Conservation (phyloP, 2,888 invertebrate genomes). For the Diabrotica balteata region DNA sequence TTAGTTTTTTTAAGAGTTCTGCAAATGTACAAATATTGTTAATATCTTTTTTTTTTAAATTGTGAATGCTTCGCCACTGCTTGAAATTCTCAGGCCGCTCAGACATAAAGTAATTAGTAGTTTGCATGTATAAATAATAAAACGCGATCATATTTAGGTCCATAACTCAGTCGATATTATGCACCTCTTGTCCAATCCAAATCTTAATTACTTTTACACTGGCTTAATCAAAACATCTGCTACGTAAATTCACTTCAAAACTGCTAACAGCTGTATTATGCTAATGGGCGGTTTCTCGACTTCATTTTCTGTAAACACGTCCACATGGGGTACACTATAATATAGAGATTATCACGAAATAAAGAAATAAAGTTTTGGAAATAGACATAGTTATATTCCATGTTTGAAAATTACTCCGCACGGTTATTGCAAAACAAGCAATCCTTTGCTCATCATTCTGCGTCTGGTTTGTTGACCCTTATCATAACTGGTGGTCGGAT, state of each 20-base stretch:
- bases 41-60: too few species aligned
- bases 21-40: too few species aligned
- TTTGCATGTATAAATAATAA: slow-evolving; percentile 50
- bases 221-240: slow-evolving; percentile 55
- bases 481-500: too few species aligned
- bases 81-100: not conserved
- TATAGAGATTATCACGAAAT: too few species aligned
- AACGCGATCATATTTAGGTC: slow-evolving; percentile 47
- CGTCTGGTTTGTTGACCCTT: too few species aligned
- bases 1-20: too few species aligned
- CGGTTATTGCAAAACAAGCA: slow-evolving; percentile 1
- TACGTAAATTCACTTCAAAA: slow-evolving; percentile 48
- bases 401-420: not conserved
- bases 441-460: too few species aligned
- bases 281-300: slow-evolving; percentile 31
- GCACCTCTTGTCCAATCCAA: slow-evolving; percentile 45
- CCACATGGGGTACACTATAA: not conserved
- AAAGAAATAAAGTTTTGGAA: too few species aligned
- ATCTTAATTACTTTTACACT: slow-evolving; percentile 53
- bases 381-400: too few species aligned
- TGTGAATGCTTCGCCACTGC: too few species aligned
- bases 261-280: slow-evolving; percentile 45
- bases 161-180: slow-evolving; percentile 48
- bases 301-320: slow-evolving; percentile 23
- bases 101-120: slow-evolving; percentile 46